Evolutionary conservation across 1,140 invertebrate genomes (phyloP), one percentile per base, ranked within the genome.

Genomic region (Euwallacea fornicatus): DNA sequence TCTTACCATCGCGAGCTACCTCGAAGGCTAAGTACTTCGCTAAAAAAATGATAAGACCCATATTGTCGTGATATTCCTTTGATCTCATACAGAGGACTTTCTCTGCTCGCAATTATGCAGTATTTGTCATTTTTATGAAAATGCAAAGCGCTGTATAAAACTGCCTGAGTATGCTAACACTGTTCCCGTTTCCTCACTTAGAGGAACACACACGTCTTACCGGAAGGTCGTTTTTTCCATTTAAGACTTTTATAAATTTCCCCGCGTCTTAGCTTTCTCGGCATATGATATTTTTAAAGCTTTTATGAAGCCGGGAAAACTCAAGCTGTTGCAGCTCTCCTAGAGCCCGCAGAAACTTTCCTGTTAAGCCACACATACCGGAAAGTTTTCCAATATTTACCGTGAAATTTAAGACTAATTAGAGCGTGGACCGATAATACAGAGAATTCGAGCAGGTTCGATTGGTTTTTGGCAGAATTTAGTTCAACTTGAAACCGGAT

Each of bases 81-180:
- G 21, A 33, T 1, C 4, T 33, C 21, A 33, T 33, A 33, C 21
- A 50, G 10, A 6, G 47, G 10, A 50, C 13, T 50, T 50, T 6
- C 13, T 13, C 47, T 11, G 2, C 55, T 9, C 55, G 10, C 55
- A 56, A 56, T 16, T 56, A 60, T 60, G 58, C 58, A 16, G 42
- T 60, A 16, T 60, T 60, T 60, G 58, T 16, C 11, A 41, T 41
- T 42, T 13, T 42, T 60, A 60, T 60, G 58, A 60, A 60, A 60
- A 41, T 16, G 58, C 58, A 42, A 60, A 60, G 42, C 21, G 42
- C 58, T 16, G 11, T 41, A 13, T 60, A 60, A 60, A 60, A 60
- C 58, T 60, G 58, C 42, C 58, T 60, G 58, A 41, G 58, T 60
- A 60, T 60, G 58, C 58, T 41, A 60, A 60, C 13, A 13, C 58